Evolutionary conservation across 2,113 vertebrate genomes (phyloP).

Genomic region (Alectura lathami): DNA sequence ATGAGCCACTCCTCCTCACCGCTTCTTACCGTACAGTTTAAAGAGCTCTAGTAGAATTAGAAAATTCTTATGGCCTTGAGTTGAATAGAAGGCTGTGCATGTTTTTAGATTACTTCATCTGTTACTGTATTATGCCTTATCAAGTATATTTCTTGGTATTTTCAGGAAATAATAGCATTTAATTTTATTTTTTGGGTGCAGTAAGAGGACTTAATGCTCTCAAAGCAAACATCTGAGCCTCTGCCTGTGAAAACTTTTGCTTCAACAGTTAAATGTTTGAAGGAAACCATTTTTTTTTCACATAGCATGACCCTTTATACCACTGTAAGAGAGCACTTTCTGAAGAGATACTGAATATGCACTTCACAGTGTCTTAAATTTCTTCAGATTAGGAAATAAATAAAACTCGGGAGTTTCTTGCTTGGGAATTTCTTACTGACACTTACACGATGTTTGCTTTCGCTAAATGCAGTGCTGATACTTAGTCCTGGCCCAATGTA

Average conservation of each 20-base stretch:
- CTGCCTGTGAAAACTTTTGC: not conserved
- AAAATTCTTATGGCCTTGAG: not conserved
- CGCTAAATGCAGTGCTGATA: not conserved
- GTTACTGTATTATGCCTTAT: not conserved
- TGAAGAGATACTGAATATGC: not conserved
- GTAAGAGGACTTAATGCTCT: not conserved
- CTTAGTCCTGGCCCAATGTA: not conserved
- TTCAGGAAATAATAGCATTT: not conserved
- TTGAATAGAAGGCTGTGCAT: not conserved
- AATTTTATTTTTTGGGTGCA: not conserved
- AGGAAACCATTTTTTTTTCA: not conserved
- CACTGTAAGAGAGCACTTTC: not conserved
- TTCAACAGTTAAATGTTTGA: not conserved
- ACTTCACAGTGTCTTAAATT: not conserved
- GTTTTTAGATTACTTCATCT: not conserved
- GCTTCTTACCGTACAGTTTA: not conserved
- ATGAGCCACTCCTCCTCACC: not conserved
- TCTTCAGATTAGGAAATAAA: not conserved
- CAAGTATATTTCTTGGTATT: not conserved
- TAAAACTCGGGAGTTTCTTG: not conserved
- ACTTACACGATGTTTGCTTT: not conserved
- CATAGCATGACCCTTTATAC: not conserved
- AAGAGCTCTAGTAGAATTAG: not conserved
- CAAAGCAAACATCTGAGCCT: not conserved
- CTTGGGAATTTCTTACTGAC: not conserved